phyloP scores from a whole-genome alignment of 1,140 invertebrate species.

The Oncopeltus fasciatus region DNA sequence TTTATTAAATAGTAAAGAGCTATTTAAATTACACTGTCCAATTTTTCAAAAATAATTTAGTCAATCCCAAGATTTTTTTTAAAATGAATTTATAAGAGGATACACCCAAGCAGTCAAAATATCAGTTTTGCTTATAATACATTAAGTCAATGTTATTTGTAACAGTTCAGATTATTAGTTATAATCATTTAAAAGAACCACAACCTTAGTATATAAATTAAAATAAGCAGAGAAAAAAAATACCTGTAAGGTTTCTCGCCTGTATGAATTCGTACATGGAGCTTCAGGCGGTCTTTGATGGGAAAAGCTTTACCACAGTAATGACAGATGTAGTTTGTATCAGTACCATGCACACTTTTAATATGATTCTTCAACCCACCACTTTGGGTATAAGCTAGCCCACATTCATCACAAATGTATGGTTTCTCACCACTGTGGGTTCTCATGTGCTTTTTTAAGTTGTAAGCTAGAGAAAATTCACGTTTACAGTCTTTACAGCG shows the following conservation, averaged over 20 bases:
- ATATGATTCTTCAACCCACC: conserved; percentile 22
- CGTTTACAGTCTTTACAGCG: conserved; percentile 18
- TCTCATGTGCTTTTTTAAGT: conserved; percentile 28
- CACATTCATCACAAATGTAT: conserved; percentile 24
- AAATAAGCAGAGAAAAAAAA: conserved; percentile 5
- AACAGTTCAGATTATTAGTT: too few relatives aligned
- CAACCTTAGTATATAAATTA: not conserved
- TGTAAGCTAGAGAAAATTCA: conserved; percentile 18
- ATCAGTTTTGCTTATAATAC: too few relatives aligned
- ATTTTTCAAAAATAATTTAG: too few relatives aligned
- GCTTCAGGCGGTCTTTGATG: conserved; percentile 58
- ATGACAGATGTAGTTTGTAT: conserved; percentile 22
- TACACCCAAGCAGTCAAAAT: too few relatives aligned
- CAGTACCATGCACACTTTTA: conserved; percentile 17
- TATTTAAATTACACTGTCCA: too few relatives aligned
- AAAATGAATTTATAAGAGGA: too few relatives aligned
- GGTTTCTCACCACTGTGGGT: conserved; percentile 29
- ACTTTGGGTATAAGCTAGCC: conserved; percentile 29
- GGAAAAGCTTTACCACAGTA: conserved; percentile 49
- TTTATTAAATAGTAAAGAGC: too few relatives aligned
- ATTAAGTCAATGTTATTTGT: too few relatives aligned
- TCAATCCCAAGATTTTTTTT: too few relatives aligned
- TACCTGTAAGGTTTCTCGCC: conserved; percentile 76
- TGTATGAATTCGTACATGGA: conserved; percentile 41
- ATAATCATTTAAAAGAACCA: not conserved